Conservation (phyloP, 1,140 invertebrate genomes). For the Bombus ignitus region DNA sequence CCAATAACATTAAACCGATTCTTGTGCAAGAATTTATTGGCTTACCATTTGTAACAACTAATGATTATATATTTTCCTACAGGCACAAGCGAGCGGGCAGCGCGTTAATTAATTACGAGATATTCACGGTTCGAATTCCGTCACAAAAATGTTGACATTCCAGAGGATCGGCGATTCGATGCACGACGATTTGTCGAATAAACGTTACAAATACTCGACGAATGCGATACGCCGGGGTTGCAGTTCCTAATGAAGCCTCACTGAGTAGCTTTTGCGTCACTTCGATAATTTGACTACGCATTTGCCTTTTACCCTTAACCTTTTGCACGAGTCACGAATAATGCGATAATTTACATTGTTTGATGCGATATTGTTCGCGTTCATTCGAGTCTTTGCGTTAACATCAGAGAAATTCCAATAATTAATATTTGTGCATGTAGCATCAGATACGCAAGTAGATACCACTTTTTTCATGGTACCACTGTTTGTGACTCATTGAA, state of each 20-base stretch:
- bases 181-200: not conserved
- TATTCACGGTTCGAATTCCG: not conserved
- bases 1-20: not conserved
- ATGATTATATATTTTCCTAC: not conserved
- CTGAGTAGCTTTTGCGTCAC: not conserved
- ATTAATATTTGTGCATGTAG: not conserved
- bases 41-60: not conserved
- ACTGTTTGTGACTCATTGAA: not conserved
- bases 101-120: conserved; percentile 6
- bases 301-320: not conserved
- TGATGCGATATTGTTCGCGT: not conserved
- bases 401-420: not conserved
- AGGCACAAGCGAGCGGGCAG: too few relatives aligned
- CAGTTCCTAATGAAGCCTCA: not conserved
- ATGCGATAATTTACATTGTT: not conserved
- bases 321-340: not conserved
- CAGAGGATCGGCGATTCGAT: not conserved
- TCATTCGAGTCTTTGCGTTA: too few relatives aligned
- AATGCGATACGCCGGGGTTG: not conserved
- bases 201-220: not conserved
- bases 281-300: not conserved
- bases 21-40: not conserved
- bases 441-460: not conserved
- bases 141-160: not conserved
- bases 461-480: not conserved